Conservation (phyloP, 92 coral and sea anemone genomes). For the Porites rus region DNA sequence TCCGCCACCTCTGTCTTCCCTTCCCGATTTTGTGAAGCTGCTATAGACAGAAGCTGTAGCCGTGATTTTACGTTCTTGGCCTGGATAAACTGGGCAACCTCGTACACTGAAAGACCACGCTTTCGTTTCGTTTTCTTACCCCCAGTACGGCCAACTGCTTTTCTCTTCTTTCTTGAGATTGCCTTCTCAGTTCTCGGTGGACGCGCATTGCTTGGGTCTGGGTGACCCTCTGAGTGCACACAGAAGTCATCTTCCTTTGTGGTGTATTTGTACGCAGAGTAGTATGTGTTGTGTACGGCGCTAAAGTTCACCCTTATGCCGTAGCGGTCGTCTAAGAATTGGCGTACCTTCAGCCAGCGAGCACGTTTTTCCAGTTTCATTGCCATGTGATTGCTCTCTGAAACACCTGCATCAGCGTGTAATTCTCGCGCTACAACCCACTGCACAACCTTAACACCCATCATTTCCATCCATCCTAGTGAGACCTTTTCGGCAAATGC, state of each 20-base stretch:
- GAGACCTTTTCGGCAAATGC: too few species aligned
- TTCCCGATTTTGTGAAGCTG: constrained; percentile 18
- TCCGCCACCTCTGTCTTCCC: constrained; percentile 52
- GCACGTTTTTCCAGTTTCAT: constrained; percentile 21
- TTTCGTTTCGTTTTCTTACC: constrained; percentile 4
- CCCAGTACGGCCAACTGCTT: not conserved
- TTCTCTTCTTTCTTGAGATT: constrained; percentile 13
- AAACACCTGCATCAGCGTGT: too few species aligned
- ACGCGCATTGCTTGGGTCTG: constrained; percentile 3
- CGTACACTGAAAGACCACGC: constrained; percentile 27
- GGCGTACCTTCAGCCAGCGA: constrained; percentile 35
- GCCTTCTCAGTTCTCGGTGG: constrained; percentile 40
- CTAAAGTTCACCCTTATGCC: constrained; percentile 39
- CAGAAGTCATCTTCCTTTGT: constrained; percentile 6
- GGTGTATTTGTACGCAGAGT: constrained; percentile 22
- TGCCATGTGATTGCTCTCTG: constrained; percentile 46
- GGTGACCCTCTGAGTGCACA: constrained; percentile 11
- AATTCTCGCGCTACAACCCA: too few species aligned
- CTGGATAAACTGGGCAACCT: constrained; percentile 49
- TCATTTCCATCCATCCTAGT: too few species aligned
- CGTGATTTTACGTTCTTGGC: constrained; percentile 28
- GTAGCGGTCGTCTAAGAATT: not conserved
- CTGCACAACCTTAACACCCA: too few species aligned
- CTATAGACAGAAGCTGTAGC: constrained; percentile 42
- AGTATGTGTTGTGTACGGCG: constrained; percentile 33